phyloP scores from a whole-genome alignment of 2,797 vertebrate genomes.

The Ibycter americanus region DNA sequence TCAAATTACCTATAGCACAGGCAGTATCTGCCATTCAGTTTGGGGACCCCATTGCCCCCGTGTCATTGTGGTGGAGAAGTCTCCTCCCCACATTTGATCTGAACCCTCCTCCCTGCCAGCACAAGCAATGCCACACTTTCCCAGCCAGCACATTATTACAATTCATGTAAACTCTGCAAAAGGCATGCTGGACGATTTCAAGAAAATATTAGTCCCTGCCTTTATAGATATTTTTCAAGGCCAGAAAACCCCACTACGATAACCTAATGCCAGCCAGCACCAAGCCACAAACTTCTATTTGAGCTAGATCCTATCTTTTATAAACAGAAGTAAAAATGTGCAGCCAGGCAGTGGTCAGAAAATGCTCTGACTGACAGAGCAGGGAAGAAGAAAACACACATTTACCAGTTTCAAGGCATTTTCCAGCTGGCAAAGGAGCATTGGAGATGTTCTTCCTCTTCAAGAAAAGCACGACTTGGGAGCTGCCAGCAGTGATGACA shows the following conservation, averaged over 20 bases:
- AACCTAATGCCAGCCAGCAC: not conserved
- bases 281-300: not conserved
- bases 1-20: not conserved
- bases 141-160: not conserved
- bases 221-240: not conserved
- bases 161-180: not conserved
- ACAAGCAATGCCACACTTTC: not conserved
- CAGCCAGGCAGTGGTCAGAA: not conserved
- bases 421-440: not conserved
- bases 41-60: fast-evolving
- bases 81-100: not conserved
- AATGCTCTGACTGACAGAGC: not conserved
- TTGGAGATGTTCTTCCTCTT: not conserved
- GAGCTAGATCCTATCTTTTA: not conserved
- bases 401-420: not conserved
- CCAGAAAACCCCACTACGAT: not conserved
- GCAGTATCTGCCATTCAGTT: not conserved
- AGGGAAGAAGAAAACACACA: not conserved
- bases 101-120: not conserved
- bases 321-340: not conserved
- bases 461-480: not conserved
- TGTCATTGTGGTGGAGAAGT: not conserved
- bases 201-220: not conserved
- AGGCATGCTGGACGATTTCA: not conserved
- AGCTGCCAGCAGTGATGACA: not conserved